These are phyloP conservation scores for Urocolius indicus DNA, from an alignment of 2,113 vertebrate genomes.

Conservation along the genomic window DNA sequence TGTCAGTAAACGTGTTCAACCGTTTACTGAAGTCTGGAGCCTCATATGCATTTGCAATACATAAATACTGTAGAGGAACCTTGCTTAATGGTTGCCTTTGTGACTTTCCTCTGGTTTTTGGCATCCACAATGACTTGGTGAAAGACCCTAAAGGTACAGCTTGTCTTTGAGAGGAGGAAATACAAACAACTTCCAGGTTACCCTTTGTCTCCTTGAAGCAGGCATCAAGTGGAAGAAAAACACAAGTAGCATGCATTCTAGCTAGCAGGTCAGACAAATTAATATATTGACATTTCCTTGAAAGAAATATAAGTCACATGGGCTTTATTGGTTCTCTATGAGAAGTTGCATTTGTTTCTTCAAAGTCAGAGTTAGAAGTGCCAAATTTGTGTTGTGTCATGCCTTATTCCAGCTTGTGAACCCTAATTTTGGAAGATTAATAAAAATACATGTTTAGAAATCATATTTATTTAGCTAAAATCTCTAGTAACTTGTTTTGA, in stretches of 20 bases:
- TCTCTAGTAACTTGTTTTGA: not conserved
- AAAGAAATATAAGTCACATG: not conserved
- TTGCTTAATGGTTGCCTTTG: not conserved
- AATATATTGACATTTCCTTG: not conserved
- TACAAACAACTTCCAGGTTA: not conserved
- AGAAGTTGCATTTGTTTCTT: not conserved
- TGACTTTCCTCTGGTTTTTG: not conserved
- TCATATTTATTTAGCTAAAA: not conserved
- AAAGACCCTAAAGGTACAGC: not conserved
- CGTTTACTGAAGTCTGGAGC: slow-evolving; percentile 49
- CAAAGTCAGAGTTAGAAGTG: not conserved
- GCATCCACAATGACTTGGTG: not conserved
- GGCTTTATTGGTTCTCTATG: not conserved
- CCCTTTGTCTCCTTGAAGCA: not conserved
- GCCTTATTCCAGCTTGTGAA: not conserved
- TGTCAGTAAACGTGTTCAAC: slow-evolving; percentile 50
- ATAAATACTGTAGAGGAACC: not conserved
- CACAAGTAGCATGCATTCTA: not conserved
- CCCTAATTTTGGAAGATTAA: not conserved
- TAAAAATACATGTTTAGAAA: not conserved
- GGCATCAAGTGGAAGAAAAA: not conserved
- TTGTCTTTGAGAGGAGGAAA: not conserved
- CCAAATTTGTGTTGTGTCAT: not conserved
- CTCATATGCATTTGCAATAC: not conserved
- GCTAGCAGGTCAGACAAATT: not conserved